Conservation (phyloP, 2,113 vertebrate genomes). For the Stictonetta naevosa region DNA sequence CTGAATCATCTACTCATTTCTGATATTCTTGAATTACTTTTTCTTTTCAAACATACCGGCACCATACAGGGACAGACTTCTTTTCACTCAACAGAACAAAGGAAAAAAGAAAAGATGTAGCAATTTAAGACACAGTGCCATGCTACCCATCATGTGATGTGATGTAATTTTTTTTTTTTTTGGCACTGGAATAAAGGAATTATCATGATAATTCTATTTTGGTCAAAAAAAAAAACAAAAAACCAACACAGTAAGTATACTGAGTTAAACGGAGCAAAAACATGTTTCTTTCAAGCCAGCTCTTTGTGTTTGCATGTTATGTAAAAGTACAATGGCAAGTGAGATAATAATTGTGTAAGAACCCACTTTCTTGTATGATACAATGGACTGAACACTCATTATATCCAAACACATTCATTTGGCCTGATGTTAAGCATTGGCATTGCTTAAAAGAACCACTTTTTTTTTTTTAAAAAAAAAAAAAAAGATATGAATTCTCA, state of each 20-base stretch:
- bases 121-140: neutral
- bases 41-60: constrained; percentile 46
- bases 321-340: neutral
- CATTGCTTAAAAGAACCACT: neutral
- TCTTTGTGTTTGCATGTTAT: neutral
- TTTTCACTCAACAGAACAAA: constrained; percentile 18
- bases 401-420: neutral
- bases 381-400: constrained; percentile 3
- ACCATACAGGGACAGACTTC: neutral
- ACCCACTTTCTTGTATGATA: neutral
- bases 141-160: neutral
- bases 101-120: neutral
- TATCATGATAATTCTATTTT: neutral
- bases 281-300: neutral
- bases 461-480: neutral
- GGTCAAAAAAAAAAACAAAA: neutral
- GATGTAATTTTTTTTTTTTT: neutral
- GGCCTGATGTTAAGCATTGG: neutral
- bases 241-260: neutral
- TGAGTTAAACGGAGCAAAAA: neutral
- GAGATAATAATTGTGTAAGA: neutral
- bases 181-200: neutral
- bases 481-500: neutral
- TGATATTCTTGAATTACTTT: constrained; percentile 23
- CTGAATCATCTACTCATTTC: constrained; percentile 36